Base-by-base conservation (phyloP, 1,140 invertebrate genomes). In the Megathymus violae region DNA sequence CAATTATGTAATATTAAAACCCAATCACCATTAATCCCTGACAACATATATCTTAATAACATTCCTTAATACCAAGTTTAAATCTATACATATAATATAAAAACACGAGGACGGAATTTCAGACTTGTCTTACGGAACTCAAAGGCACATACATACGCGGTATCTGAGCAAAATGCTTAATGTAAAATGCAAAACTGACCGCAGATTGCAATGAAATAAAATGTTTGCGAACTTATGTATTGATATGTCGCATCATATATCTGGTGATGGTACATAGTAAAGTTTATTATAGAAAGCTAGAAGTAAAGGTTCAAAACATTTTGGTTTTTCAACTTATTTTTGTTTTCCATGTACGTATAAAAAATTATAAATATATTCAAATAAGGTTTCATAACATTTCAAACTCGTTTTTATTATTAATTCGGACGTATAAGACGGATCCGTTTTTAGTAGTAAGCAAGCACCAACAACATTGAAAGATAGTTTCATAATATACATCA, bases 121-220 rank as follows among this genome's bases (percentile, higher is more conserved):
- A 22, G 48, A 43, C 58, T 41, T 22, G 63, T 71, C 63, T 63
- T 69, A 72, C 69, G 69, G 73, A 72, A 75, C 67, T 64, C 62
- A 38, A 72, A 73, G 62, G 60, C 64, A 69, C 71, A 59, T 62
- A 58, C 14, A 52, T 62, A 58, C 14, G 47, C 7, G 38, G 41
- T 56, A 14, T 56, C 19, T 40, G 41, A 19, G 5, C 2, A 34
- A 54, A 15, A 62, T 68, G 25, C 11, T 13, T 59, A 6, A 36
- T 38, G 11, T 44, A 9, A 44, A 59, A 52, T 59, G 52, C 56
- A 63, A 63, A 64, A 31, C 16, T 52, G 48, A 61, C 46, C 56
- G 58, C 63, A 59, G 61, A 72, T 62, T 50, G 48, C 38, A 19
- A 61, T 14, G 13, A 48, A 16, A 4, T 16, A 4, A 22, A 46